Evolutionary conservation across 2,797 vertebrate genomes (phyloP).

Genomic region (Vultur gryphus): DNA sequence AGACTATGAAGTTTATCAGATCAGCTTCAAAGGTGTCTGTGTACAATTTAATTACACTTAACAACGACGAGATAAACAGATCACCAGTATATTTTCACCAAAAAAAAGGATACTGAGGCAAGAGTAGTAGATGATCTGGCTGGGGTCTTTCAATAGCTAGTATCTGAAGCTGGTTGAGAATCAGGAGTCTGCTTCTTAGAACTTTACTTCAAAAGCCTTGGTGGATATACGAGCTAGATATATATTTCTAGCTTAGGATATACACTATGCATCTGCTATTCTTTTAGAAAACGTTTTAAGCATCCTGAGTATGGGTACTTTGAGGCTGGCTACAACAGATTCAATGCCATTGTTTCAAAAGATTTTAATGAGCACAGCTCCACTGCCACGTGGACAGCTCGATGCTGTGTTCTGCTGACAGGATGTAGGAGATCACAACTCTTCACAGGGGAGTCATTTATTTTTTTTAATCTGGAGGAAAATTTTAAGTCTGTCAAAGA

Average conservation of each 20-base stretch:
- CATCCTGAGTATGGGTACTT: constrained; percentile 28
- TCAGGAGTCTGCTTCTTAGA: neutral
- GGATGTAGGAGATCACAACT: neutral
- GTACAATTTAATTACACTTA: neutral
- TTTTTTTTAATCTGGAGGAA: neutral
- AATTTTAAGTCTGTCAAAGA: neutral
- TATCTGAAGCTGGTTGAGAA: neutral
- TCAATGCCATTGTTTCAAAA: constrained; percentile 41
- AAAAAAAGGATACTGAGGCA: neutral
- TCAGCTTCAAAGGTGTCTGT: neutral
- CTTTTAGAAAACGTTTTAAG: constrained; percentile 30
- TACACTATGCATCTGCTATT: constrained; percentile 34
- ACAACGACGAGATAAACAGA: neutral
- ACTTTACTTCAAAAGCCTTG: neutral
- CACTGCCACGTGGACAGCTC: neutral
- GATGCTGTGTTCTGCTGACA: neutral
- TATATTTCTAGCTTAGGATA: constrained; percentile 32
- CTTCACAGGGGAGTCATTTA: neutral
- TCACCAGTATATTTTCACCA: neutral
- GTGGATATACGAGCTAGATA: neutral
- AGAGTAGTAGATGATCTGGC: neutral
- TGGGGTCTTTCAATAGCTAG: neutral
- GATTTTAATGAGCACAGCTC: constrained; percentile 43
- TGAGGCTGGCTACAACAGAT: constrained; percentile 39
- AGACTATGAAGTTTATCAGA: neutral